A percentile compares a stretch with the other conserved stretches of the same genome.
Conservation (phyloP, 2,888 invertebrate genomes). For the Netelia fuscicornis region DNA sequence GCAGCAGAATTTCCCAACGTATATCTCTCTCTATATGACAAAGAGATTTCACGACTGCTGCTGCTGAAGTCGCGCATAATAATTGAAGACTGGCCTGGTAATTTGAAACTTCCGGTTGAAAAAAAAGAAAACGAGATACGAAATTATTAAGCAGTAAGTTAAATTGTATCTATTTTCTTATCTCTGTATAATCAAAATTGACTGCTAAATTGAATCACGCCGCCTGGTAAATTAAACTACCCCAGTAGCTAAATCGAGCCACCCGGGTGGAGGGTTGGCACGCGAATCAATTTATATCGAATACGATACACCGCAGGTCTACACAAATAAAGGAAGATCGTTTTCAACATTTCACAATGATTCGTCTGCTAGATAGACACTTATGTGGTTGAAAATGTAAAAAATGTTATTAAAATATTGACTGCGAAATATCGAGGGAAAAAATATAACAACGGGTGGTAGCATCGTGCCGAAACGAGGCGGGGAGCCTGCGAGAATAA, state of each 20-base stretch:
- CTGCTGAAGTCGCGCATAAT: no score
- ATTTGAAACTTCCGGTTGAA: no score
- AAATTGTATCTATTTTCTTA: no score
- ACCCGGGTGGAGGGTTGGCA: no score
- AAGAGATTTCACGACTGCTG: no score
- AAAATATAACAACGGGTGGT: conserved; percentile 51
- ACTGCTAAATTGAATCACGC: no score
- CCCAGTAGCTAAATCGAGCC: no score
- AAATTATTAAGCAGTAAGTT: no score
- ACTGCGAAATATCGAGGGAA: conserved; percentile 45
- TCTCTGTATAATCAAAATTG: no score
- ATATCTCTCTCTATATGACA: background rate
- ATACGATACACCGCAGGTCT: background rate
- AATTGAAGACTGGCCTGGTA: no score
- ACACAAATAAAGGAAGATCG: conserved; percentile 1
- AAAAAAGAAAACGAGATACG: no score
- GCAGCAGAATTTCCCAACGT: conserved; percentile 14
- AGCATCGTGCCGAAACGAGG: conserved; percentile 33
- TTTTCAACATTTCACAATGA: conserved; percentile 15
- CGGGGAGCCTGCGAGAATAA: background rate
- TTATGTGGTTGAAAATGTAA: conserved; percentile 61
- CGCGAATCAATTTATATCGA: background rate
- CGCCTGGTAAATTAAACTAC: no score
- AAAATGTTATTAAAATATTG: conserved; percentile 52
- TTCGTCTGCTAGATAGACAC: conserved; percentile 17